phyloP scores from a whole-genome alignment of 2,888 invertebrate genomes.

The Drosophila meridiana region DNA sequence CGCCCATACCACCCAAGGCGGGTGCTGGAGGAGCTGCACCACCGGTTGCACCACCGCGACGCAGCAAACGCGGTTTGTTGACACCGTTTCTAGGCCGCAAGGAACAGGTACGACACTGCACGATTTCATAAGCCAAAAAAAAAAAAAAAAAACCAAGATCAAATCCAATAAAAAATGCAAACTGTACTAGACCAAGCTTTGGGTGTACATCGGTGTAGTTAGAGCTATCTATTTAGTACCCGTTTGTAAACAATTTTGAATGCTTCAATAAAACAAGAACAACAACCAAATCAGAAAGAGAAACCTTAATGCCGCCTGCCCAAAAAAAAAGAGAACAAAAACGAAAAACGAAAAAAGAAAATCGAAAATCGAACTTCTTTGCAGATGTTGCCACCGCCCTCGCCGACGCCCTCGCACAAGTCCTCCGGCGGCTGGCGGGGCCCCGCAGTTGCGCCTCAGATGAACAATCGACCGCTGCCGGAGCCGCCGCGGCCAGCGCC shows the following conservation, averaged over 20 bases:
- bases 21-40: conserved; percentile 80
- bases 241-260: conserved; percentile 71
- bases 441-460: conserved; percentile 27
- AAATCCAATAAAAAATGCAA: conserved; percentile 29
- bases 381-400: conserved; percentile 74
- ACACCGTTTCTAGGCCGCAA: conserved; percentile 85
- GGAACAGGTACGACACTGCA: conserved; percentile 85
- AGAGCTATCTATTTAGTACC: conserved; percentile 61
- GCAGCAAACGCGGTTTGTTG: conserved; percentile 87
- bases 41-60: conserved; percentile 89
- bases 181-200: conserved; percentile 34
- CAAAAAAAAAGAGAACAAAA: conserved; percentile 39
- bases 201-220: conserved; percentile 32
- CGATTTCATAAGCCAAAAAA: conserved; percentile 82
- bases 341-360: conserved; percentile 17
- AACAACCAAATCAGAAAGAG: conserved; percentile 21
- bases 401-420: conserved; percentile 81
- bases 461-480: conserved; percentile 86
- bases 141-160: conserved; percentile 35
- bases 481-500: conserved; percentile 85
- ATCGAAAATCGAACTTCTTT: conserved; percentile 42
- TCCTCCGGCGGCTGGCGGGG: conserved; percentile 66
- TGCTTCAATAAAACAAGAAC: conserved; percentile 74
- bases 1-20: conserved; percentile 89
- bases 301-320: conserved; percentile 44